Conservation (phyloP, 2,797 vertebrate species). For the Discoglossus pictus region DNA sequence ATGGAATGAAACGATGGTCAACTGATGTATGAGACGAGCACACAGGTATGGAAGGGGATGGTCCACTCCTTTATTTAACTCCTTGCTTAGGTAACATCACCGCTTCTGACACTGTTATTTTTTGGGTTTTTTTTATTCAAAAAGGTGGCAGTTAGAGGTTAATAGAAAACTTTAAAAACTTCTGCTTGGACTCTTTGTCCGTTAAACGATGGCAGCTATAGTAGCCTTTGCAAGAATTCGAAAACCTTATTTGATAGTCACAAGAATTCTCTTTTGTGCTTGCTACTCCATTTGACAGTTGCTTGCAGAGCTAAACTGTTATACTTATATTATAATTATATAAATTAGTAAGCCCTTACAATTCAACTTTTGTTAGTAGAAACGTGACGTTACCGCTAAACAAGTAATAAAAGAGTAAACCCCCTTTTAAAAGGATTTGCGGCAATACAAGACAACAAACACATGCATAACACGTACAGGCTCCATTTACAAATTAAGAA, state of each 20-base stretch:
- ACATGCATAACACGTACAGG: constrained; percentile 61
- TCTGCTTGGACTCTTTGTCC: constrained; percentile 81
- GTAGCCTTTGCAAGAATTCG: constrained; percentile 83
- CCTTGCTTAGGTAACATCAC: constrained; percentile 99
- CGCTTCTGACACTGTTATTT: constrained; percentile 84
- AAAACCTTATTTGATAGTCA: constrained; percentile 66
- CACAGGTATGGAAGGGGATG: constrained; percentile 92
- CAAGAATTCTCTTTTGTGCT: constrained; percentile 68
- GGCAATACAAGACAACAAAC: constrained; percentile 69
- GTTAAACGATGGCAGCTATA: constrained; percentile 77
- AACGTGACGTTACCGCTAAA: constrained; percentile 99
- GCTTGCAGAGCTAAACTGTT: constrained; percentile 75
- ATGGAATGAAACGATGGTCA: constrained; percentile 94
- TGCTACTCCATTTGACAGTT: constrained; percentile 75
- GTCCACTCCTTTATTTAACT: constrained; percentile 99
- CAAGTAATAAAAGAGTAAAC: constrained; percentile 99
- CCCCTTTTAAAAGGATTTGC: constrained; percentile 79
- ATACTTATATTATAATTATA: constrained; percentile 69
- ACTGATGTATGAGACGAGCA: constrained; percentile 92
- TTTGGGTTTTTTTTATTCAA: constrained; percentile 89
- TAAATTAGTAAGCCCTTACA: constrained; percentile 73
- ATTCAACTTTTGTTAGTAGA: constrained; percentile 83
- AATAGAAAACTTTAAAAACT: constrained; percentile 82
- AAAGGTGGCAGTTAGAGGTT: constrained; percentile 79
- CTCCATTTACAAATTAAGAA: background rate